Percentiles rank a stretch among this genome's conserved stretches.
phyloP scores from a whole-genome alignment of 2,888 invertebrate species.

The Erebia aethiops region DNA sequence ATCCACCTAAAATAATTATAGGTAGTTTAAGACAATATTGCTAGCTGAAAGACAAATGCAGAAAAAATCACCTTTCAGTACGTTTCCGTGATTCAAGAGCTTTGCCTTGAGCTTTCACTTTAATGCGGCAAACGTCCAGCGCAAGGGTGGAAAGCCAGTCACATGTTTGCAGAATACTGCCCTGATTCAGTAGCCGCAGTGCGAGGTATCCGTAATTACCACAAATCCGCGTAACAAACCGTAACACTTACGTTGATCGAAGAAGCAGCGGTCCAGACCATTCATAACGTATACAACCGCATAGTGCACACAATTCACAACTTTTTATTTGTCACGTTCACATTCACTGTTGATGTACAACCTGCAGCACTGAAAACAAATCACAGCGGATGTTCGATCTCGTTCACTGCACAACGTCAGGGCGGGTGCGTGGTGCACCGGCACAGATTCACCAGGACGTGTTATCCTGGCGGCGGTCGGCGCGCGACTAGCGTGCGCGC shows the following conservation, averaged over 20 bases:
- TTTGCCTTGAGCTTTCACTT: slow-evolving; percentile 4
- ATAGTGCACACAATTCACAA: slow-evolving; percentile 79
- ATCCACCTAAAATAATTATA: no score
- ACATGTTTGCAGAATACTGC: slow-evolving; percentile 13
- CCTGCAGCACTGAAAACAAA: slow-evolving; percentile 72
- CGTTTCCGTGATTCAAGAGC: neutral
- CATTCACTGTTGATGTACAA: slow-evolving; percentile 60
- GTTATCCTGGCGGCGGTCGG: slow-evolving; percentile 75
- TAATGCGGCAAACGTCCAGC: neutral
- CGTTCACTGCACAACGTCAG: slow-evolving; percentile 74
- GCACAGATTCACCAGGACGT: slow-evolving; percentile 50
- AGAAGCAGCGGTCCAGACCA: slow-evolving; percentile 83
- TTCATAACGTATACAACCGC: slow-evolving; percentile 80
- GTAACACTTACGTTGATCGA: slow-evolving; percentile 81
- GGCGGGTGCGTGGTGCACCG: slow-evolving; percentile 59
- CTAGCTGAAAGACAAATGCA: neutral
- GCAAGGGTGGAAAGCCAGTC: slow-evolving; percentile 13
- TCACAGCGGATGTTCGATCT: slow-evolving; percentile 76
- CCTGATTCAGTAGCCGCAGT: slow-evolving; percentile 39
- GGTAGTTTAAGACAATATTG: no score
- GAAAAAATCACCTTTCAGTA: neutral
- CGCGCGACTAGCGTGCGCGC: slow-evolving; percentile 79
- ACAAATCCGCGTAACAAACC: slow-evolving; percentile 46
- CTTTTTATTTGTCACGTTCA: slow-evolving; percentile 63
- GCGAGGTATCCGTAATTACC: slow-evolving; percentile 44